These are phyloP conservation scores for Apostichopus californicus DNA, from an alignment of 35 echinoderm and acorn worm species.

Conservation along the genomic window DNA sequence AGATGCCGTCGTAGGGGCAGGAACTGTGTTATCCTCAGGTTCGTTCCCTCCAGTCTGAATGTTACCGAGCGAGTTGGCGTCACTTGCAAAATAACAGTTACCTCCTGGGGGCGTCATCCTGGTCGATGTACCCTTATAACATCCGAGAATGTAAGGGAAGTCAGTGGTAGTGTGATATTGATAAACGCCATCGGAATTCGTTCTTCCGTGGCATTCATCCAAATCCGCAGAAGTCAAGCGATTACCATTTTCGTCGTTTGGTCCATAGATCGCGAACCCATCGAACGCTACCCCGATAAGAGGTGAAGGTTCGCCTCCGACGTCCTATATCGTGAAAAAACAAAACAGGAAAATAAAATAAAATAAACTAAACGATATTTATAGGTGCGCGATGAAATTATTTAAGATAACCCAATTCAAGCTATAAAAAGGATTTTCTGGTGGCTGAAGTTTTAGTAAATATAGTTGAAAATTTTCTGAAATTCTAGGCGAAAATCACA, in stretches of 20 bases:
- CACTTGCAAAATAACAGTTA: conserved; percentile 32
- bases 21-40: not conserved
- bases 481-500: too few species aligned
- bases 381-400: too few species aligned
- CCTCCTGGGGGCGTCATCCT: not conserved
- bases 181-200: conserved; percentile 51
- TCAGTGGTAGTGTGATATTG: conserved; percentile 81
- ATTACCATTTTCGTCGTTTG: conserved; percentile 72
- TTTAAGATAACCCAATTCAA: too few species aligned
- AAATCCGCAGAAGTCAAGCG: conserved; percentile 49
- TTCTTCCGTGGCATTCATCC: conserved; percentile 62
- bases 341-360: too few species aligned
- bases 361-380: too few species aligned
- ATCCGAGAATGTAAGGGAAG: conserved; percentile 79
- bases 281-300: conserved; percentile 77
- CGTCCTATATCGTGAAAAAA: not conserved
- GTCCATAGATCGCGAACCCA: conserved; percentile 82
- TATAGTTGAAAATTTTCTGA: too few species aligned
- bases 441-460: too few species aligned
- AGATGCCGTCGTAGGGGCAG: not conserved
- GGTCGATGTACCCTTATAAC: conserved; percentile 52
- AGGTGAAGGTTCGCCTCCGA: conserved; percentile 38
- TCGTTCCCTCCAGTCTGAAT: not conserved
- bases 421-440: too few species aligned
- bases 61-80: not conserved